phyloP scores from a whole-genome alignment of 2,888 invertebrate species.

The Eupithecia dodoneata region DNA sequence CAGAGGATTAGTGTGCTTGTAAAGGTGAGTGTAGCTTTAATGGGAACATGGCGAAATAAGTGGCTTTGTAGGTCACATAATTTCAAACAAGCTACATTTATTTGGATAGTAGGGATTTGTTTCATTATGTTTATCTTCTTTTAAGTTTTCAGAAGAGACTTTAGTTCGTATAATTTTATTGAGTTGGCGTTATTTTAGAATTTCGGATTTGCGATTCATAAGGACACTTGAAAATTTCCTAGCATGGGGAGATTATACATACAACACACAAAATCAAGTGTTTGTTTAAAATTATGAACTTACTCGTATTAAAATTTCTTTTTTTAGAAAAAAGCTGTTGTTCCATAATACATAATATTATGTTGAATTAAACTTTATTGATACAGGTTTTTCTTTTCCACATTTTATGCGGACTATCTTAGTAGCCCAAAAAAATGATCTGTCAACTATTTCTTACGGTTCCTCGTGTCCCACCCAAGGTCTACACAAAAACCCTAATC shows the following conservation, averaged over 20 bases:
- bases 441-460: conserved; percentile 18
- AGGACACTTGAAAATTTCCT: background rate
- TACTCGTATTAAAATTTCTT: background rate
- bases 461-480: conserved; percentile 28
- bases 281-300: background rate
- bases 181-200: background rate
- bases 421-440: background rate
- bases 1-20: conserved; percentile 29
- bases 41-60: conserved; percentile 24
- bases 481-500: conserved; percentile 50
- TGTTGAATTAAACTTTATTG: background rate
- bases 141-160: background rate
- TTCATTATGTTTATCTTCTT: background rate
- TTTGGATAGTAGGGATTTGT: background rate
- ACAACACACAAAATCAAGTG: background rate
- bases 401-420: background rate
- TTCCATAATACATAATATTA: background rate
- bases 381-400: background rate
- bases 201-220: background rate
- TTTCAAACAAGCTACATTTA: background rate
- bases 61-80: conserved; percentile 20
- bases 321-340: background rate
- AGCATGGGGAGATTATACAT: background rate
- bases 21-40: conserved; percentile 11
- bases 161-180: background rate